A percentile compares a stretch with the other conserved stretches of the same genome.
Evolutionary conservation across 2,797 vertebrate genomes (phyloP).

Genomic region (Brachymystax lenok): DNA sequence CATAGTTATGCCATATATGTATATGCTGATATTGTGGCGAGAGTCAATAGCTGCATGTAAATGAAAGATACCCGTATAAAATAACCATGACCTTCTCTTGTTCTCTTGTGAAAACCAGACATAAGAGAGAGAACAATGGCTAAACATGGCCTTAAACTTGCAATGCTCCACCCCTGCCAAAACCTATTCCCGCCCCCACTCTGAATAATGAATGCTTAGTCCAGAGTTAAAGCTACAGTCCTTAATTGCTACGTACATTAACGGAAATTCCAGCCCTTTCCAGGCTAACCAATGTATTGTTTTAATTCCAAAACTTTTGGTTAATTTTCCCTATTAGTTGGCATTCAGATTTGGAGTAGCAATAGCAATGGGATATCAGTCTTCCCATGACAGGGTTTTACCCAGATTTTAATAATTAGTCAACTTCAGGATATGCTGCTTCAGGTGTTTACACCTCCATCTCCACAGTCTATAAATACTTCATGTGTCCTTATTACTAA

Average conservation of each 20-base stretch:
- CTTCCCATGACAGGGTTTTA: neutral
- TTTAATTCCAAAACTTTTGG: neutral
- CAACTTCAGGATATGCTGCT: conserved; percentile 20
- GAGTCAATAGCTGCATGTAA: too few species aligned
- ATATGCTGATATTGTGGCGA: too few species aligned
- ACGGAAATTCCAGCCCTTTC: neutral
- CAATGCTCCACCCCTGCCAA: too few species aligned
- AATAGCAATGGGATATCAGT: neutral
- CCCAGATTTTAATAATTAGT: conserved; percentile 26
- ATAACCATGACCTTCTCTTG: too few species aligned
- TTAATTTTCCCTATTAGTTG: too few species aligned
- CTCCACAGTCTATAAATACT: neutral
- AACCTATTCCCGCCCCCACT: too few species aligned
- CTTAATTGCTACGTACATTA: too few species aligned
- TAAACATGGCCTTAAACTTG: too few species aligned
- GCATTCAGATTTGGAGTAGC: neutral
- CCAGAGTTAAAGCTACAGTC: neutral
- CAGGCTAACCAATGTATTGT: neutral
- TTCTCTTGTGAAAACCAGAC: too few species aligned
- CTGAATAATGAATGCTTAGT: neutral
- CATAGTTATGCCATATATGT: too few species aligned
- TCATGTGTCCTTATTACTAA: conserved; percentile 46
- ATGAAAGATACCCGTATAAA: too few species aligned
- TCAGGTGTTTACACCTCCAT: conserved; percentile 23
- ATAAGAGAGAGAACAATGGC: too few species aligned